Conservation (phyloP, 2,113 vertebrate genomes). For the Prunella fulvescens region DNA sequence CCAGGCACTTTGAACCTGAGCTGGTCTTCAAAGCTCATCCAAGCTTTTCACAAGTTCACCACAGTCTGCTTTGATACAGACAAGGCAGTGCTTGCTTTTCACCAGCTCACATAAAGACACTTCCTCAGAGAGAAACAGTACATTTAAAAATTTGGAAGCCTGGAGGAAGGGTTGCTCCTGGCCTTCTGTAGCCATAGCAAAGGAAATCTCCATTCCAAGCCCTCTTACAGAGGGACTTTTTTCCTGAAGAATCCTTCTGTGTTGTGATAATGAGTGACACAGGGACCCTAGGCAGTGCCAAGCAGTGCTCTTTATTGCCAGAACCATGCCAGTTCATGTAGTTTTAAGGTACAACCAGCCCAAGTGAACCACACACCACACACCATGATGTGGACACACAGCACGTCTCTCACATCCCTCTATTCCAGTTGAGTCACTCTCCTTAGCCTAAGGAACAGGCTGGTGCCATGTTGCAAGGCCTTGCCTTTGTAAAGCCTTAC, state of each 20-base stretch:
- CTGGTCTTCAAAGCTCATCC: neutral
- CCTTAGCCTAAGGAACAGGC: no score
- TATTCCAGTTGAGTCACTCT: neutral
- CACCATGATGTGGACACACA: neutral
- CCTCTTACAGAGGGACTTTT: neutral
- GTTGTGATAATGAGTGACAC: accelerated
- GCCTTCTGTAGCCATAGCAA: neutral
- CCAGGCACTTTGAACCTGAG: neutral
- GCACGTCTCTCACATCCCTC: neutral
- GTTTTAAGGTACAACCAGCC: neutral
- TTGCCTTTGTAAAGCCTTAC: neutral
- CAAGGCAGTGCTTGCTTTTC: neutral
- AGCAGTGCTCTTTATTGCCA: neutral
- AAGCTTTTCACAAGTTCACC: neutral
- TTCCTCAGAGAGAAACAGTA: neutral
- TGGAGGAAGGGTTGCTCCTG: neutral
- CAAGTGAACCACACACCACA: neutral
- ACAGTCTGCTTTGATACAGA: neutral
- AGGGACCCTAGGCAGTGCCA: neutral
- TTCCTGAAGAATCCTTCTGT: neutral
- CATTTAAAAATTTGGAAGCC: neutral
- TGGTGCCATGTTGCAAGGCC: neutral
- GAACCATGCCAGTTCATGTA: neutral
- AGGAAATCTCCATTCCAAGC: neutral
- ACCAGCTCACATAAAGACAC: neutral